phyloP scores from a whole-genome alignment of 2,113 vertebrate genomes.

The Dipodomys merriami region DNA sequence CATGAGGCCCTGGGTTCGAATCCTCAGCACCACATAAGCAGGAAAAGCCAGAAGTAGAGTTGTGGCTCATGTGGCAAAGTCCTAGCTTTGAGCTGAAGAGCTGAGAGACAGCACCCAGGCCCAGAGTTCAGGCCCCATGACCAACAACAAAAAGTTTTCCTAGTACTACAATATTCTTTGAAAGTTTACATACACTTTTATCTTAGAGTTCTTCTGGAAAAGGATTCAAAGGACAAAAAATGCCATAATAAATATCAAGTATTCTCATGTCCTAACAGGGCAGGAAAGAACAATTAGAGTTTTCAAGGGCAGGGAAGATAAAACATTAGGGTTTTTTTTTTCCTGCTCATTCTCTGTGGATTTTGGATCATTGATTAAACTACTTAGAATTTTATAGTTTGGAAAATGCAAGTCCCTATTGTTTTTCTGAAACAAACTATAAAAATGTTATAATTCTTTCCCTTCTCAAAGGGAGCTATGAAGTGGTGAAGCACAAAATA shows the following conservation, averaged over 20 bases:
- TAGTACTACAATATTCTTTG: background rate
- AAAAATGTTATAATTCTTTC: background rate
- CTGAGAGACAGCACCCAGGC: too few relatives aligned
- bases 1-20: too few relatives aligned
- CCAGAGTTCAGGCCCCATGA: too few relatives aligned
- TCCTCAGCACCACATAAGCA: too few relatives aligned
- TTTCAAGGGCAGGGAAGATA: background rate
- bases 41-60: too few relatives aligned
- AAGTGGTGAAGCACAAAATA: background rate
- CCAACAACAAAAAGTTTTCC: background rate
- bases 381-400: slow-evolving; percentile 1
- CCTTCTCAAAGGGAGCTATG: background rate
- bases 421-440: background rate
- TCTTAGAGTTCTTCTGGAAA: background rate
- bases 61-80: too few relatives aligned
- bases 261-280: background rate
- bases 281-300: background rate
- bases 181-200: background rate
- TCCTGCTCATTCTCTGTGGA: background rate
- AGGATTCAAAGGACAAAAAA: background rate
- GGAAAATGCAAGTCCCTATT: background rate
- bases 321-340: background rate
- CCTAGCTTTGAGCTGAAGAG: too few relatives aligned
- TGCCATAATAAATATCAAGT: background rate
- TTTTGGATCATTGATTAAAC: background rate